Evolutionary conservation across 2,113 vertebrate genomes (phyloP).

Genomic region (Mesembrinibis cayennensis): DNA sequence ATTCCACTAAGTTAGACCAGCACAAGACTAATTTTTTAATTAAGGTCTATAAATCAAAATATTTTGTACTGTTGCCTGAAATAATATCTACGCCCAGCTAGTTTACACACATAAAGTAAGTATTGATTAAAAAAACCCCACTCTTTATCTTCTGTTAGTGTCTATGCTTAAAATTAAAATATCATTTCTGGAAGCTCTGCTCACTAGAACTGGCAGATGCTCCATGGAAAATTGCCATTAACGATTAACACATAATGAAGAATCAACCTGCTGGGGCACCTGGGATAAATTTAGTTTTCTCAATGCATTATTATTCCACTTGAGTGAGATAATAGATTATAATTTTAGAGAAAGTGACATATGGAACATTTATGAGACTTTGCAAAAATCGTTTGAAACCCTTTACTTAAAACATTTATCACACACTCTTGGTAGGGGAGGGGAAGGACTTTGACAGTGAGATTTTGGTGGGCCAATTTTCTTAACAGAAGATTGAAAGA

Average conservation of each 20-base stretch:
- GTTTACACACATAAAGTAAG: not conserved
- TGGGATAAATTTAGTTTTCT: conserved; percentile 62
- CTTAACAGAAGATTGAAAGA: not conserved
- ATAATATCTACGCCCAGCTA: not conserved
- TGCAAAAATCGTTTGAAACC: conserved; percentile 34
- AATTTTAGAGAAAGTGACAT: conserved; percentile 58
- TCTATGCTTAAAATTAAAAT: conserved; percentile 32
- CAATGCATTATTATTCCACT: conserved; percentile 54
- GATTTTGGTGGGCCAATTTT: not conserved
- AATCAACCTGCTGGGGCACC: conserved; percentile 53
- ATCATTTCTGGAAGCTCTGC: conserved; percentile 26
- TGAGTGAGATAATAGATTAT: conserved; percentile 61
- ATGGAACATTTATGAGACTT: conserved; percentile 50
- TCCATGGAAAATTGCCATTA: conserved; percentile 59
- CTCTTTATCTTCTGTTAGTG: not conserved
- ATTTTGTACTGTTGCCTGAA: not conserved
- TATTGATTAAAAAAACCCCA: not conserved
- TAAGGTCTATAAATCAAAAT: not conserved
- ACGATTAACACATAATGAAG: conserved; percentile 67
- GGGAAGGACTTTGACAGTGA: not conserved
- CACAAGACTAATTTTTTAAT: not conserved
- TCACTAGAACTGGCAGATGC: conserved; percentile 49
- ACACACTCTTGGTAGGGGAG: not conserved
- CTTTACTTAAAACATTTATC: conserved; percentile 31
- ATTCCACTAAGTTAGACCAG: not conserved